Evolutionary conservation across 2,113 vertebrate species (phyloP), one percentile per base, ranked within the genome.

Genomic region (Macheiramphus alcinus): DNA sequence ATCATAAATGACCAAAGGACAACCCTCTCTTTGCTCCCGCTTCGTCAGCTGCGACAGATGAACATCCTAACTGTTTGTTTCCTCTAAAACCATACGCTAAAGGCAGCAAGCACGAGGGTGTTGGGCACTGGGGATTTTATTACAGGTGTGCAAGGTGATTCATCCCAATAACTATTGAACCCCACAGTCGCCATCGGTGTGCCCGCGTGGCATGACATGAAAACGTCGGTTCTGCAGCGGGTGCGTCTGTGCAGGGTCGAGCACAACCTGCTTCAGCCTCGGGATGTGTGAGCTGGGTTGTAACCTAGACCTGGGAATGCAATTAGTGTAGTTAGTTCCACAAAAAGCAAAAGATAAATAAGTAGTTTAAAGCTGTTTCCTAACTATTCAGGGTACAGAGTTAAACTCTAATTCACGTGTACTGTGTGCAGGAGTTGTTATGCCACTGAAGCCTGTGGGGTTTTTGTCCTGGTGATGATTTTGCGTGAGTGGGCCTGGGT

Each of bases 311-410:
- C 67, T 59, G 53, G 58, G 52, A 53, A 23, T 27, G 21, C 31
- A 27, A 0, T 71, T 48, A 45, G 31, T 56, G 29, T n/a, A 22
- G 18, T 25, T 79, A 50, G 45, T 38, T 74, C 36, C 47, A 86
- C 34, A 45, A 38, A 93, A 92, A 84, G 27, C 40, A 80, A 31
- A 40, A 79, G n/a, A 11, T 29, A 53, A 70, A 70, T 36, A 59
- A 27, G 7, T 23, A 1, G 16, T 76, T 72, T 53, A 52, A 66
- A 50, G 20, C 27, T 48, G 0, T 29, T 81, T 84, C 36, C 29
- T 29, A 40, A 0, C 21, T 55, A 0, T 32, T 59, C 0, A 2
- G 34, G 26, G 13, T 15, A 8, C 27, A 13, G 63, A 42, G 16
- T 67, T 81, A 31, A 91, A 78, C 22, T 68, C 63, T 31, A n/a